phyloP scores from a whole-genome alignment of 1,140 invertebrate genomes.

The Lepidotrigona ventralis region DNA sequence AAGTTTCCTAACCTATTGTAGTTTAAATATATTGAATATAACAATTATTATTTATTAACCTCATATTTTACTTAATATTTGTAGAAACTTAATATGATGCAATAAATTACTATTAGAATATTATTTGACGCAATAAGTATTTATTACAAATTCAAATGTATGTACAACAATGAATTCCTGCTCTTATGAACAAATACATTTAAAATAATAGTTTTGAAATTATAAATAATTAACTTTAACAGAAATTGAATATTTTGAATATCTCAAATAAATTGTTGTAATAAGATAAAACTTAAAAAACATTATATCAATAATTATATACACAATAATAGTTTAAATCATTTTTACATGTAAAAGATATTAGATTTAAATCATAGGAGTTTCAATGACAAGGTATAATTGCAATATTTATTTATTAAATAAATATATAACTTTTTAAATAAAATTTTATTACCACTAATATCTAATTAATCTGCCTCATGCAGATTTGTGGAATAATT shows the following conservation, averaged over 20 bases:
- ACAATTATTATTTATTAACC: background rate
- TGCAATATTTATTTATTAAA: slow-evolving; percentile 42
- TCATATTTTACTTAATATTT: background rate
- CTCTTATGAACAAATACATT: background rate
- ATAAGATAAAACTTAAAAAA: background rate
- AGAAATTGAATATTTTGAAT: background rate
- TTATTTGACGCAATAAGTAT: background rate
- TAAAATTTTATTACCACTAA: slow-evolving; percentile 36
- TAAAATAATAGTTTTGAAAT: background rate
- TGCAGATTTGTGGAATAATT: slow-evolving; percentile 34
- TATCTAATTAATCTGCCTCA: slow-evolving; percentile 25
- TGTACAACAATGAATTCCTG: background rate
- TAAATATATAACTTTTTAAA: slow-evolving; percentile 36
- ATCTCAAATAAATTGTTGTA: background rate
- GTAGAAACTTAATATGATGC: background rate
- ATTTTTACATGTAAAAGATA: background rate
- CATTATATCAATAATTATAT: background rate
- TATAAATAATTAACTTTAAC: background rate
- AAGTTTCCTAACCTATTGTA: slow-evolving; percentile 53
- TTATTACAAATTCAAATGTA: background rate
- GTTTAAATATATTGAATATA: background rate
- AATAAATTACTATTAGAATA: background rate
- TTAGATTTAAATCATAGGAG: slow-evolving; percentile 23
- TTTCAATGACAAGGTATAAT: slow-evolving; percentile 9
- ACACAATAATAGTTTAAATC: background rate